Conservation (phyloP, 2,797 vertebrate genomes). For the Falco concolor region DNA sequence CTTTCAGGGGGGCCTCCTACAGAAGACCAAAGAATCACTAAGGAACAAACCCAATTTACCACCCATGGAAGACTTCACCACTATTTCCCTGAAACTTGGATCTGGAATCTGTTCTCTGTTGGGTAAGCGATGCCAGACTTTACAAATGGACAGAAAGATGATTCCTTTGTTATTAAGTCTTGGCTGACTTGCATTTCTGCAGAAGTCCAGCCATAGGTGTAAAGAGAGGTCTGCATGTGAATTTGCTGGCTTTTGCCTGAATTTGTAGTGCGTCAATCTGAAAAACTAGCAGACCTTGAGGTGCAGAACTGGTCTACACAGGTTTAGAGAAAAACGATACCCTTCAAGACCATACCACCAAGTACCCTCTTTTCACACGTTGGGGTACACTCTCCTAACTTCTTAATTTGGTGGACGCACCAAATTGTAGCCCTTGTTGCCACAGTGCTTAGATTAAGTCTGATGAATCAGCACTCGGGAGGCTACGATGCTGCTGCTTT, state of each 20-base stretch:
- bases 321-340: background rate
- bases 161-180: background rate
- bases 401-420: background rate
- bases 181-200: background rate
- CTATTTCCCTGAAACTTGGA: conserved; percentile 84
- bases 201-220: background rate
- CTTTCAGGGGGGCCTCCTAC: background rate
- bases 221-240: background rate
- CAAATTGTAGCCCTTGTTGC: background rate
- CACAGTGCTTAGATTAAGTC: background rate
- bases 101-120: conserved; percentile 81
- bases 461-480: background rate
- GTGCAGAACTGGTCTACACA: background rate
- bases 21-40: background rate
- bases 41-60: background rate
- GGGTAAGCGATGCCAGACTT: conserved; percentile 65
- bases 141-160: background rate
- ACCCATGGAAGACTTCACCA: conserved; percentile 46
- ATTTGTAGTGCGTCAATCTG: background rate
- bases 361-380: background rate
- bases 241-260: background rate
- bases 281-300: background rate
- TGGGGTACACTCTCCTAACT: background rate
- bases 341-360: background rate
- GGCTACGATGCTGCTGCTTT: background rate